phyloP scores from a whole-genome alignment of 2,888 invertebrate species.

The Drosophila setosimentum region DNA sequence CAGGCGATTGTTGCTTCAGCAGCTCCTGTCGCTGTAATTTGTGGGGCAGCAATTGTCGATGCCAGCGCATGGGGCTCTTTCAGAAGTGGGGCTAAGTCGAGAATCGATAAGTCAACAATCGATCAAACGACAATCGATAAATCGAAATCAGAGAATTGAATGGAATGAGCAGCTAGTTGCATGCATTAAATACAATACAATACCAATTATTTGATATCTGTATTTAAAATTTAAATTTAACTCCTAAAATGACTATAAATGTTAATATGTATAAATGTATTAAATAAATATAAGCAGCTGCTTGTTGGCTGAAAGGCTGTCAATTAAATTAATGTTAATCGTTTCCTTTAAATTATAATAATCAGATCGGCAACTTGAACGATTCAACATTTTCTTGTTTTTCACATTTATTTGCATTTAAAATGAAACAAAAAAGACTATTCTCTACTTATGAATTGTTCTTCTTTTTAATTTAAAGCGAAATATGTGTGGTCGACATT shows the following conservation, averaged over 20 bases:
- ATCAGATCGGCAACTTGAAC: neutral
- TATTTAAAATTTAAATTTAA: neutral
- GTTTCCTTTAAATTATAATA: neutral
- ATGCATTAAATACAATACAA: neutral
- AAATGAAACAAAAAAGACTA: neutral
- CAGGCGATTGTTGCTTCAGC: constrained; percentile 6
- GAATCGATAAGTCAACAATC: neutral
- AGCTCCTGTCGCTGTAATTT: constrained; percentile 11
- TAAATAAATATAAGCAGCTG: neutral
- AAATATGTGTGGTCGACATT: neutral
- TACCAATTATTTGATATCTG: neutral
- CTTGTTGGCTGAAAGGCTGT: neutral
- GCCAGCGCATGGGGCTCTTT: constrained; percentile 27
- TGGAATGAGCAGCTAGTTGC: neutral
- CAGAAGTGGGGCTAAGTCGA: constrained; percentile 14
- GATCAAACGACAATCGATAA: neutral
- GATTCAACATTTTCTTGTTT: neutral
- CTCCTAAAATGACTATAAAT: neutral
- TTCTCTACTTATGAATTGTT: neutral
- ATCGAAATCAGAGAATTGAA: neutral
- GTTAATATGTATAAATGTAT: neutral
- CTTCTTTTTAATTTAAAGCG: neutral
- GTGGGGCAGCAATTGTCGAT: constrained; percentile 48
- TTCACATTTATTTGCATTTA: neutral
- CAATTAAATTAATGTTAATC: neutral